Evolutionary conservation across 2,113 vertebrate genomes (phyloP), one percentile per base, ranked within the genome.

Genomic region (Grammomys dolichurus): DNA sequence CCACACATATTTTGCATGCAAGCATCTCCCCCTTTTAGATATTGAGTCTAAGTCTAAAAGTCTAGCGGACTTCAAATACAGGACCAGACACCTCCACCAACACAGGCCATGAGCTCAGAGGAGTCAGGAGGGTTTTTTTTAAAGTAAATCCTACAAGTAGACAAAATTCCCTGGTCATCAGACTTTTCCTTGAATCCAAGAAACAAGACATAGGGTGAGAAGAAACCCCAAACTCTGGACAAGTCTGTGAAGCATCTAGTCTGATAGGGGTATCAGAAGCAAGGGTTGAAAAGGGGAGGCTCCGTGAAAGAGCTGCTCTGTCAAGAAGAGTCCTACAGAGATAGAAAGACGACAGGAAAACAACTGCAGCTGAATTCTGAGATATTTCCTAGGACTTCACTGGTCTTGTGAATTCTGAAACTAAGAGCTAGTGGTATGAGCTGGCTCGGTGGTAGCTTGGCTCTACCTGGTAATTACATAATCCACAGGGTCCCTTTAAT

Each of bases 351-450:
- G 73, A 43, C 69, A 77, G 33, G 13, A 14, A 26, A 43, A 85
- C 56, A 90, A 60, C 24, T 69, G 33, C 16, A 91, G 22, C 26
- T 93, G 51, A 28, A 78, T 84, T 91, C 87, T 19, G 43, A 82
- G 5, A 60, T 43, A 9, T 60, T 40, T 82, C 54, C n/a, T 76
- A 81, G n/a, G 28, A 92, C 80, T 90, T 40, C n/a, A 65, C 65
- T 73, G 69, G 48, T 95, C 69, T 81, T 28, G 51, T 72, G 46
- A 91, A 89, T 33, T 87, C 70, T 86, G 7, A 58, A 92, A 84
- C 73, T 90, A 69, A 95, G 26, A 33, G 87, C 54, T n/a, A 67
- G 33, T n/a, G 72, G 26, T 56, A 43, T 81, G 58, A 73, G 60
- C 7, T 51, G 51, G 51, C 48, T 51, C 7, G 48, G 0, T 51